phyloP scores from a whole-genome alignment of 2,113 vertebrate species.

The human region GRCh38 chr18:1302001-1302500 shows the following conservation, averaged over 20 bases:
- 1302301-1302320: neutral
- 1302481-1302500: neutral
- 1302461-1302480: neutral
- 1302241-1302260: neutral
- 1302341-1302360: neutral
- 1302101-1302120: neutral
- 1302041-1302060: neutral
- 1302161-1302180: neutral
- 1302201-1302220: neutral
- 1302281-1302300: neutral
- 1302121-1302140: constrained; percentile 12
- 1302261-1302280: neutral
- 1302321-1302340: neutral
- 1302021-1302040: neutral
- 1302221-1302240: neutral
- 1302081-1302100: neutral
- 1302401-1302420: neutral
- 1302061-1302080: neutral
- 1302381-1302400: neutral
- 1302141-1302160: neutral
- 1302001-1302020: neutral
- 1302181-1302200: neutral
- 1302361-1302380: neutral
- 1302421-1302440: neutral
- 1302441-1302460: neutral